Evolutionary conservation across 2,113 vertebrate genomes (phyloP).

Genomic region (Hemichromis elongatus): DNA sequence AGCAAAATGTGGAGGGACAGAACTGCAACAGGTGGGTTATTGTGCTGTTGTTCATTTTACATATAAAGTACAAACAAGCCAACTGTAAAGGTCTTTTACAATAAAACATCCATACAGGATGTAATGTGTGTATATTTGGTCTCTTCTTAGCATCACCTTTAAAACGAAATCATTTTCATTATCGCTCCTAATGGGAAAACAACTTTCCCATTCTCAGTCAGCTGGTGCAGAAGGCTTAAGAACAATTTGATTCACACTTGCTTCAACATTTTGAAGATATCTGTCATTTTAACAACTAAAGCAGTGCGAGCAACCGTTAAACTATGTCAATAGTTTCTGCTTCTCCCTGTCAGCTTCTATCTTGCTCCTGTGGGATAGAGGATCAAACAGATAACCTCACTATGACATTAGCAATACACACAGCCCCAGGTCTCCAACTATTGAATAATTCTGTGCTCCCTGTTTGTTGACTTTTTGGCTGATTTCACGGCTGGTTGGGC

Average conservation of each 20-base stretch:
- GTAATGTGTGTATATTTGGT: neutral
- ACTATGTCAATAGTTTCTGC: neutral
- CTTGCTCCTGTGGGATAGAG: neutral
- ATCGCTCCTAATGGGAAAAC: neutral
- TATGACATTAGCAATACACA: conserved; percentile 31
- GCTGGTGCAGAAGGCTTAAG: neutral
- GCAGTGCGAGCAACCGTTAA: neutral
- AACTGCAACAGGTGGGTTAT: conserved; percentile 80
- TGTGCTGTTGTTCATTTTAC: neutral
- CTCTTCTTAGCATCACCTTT: neutral
- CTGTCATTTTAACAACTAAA: neutral
- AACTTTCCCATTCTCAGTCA: neutral
- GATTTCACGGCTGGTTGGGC: conserved; percentile 56
- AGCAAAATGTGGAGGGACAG: conserved; percentile 81
- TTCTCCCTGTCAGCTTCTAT: neutral
- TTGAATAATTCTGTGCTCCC: conserved; percentile 38
- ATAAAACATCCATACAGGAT: neutral
- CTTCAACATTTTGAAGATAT: neutral
- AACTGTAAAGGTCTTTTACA: neutral
- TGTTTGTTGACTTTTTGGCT: conserved; percentile 47
- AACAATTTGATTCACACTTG: neutral
- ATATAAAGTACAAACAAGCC: neutral
- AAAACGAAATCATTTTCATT: neutral
- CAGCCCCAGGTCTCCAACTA: conserved; percentile 23
- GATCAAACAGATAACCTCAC: conserved; percentile 29